Evolutionary conservation across 2,113 vertebrate genomes (phyloP), one percentile per base, ranked within the genome.

Genomic region (Anser brachyrhynchus): DNA sequence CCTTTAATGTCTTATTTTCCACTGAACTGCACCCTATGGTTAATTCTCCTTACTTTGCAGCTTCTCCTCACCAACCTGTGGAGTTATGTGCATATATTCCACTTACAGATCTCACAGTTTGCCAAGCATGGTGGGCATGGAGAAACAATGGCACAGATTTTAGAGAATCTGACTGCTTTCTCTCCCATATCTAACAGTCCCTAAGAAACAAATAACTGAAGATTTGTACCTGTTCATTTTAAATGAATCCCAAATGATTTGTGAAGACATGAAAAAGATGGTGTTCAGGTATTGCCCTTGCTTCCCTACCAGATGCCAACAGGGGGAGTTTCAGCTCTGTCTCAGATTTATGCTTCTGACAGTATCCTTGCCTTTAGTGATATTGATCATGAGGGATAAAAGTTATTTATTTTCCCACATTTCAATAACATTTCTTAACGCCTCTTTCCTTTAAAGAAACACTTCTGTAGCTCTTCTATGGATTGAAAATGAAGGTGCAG

Each of bases 301-400:
- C 78, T 80, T 76, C 66, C 49, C 51, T n/a, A 25, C 8, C 46
- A 55, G 49, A 31, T 87, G 84, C 95, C 94, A 96, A 97, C 95
- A 97, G 95, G 95, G 95, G 97, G 96, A 97, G 97, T 97, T 97
- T 97, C 94, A 97, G 93, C 78, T 95, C 95, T 93, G 92, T 87
- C 91, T 94, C 92, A 93, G 57, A 76, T 92, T 91, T 72, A 39
- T 75, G 67, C 52, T 75, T 67, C 75, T 89, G 74, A 62, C 54
- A 52, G 31, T 51, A 54, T 79, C 78, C 39, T 75, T 1, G 31
- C 65, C 71, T 91, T 85, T 84, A 59, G 49, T 81, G 93, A 91
- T 96, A 96, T 90, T 93, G 95, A 96, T 97, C 84, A 85, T 14
- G 72, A 77, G 61, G 81, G 89, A 96, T 93, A 92, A 96, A 93